Base-by-base conservation (phyloP, 1,140 invertebrate genomes). In the Ladona fulva region DNA sequence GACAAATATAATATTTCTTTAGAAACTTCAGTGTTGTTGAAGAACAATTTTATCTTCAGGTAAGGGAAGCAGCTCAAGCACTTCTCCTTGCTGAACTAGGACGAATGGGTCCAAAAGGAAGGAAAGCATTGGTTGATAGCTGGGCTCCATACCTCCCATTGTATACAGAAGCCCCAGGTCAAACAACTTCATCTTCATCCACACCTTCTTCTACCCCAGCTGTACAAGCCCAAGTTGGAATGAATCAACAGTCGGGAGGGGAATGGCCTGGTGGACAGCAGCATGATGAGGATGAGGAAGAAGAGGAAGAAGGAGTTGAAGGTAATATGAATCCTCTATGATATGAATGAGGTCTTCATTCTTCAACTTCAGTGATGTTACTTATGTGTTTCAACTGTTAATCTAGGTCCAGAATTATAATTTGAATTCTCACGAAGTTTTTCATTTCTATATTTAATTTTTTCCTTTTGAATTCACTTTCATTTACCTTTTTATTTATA, bases 61-160 rank as follows among this genome's bases (percentile, higher is more conserved):
- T 95, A 29, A 86, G 98, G 12, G 96, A 99, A 86, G 97, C 98
- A 0, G 94, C 97, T 0, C 98, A 99, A 84, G 97, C 97, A 25
- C 87, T 99, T 0, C 85, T 99, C 0, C 86, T 99, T 8, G 96
- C 97, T 10, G 98, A 99, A 86, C 86, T 99, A 0, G 91, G 92
- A 74, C 89, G 94, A 91, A 90, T 99, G 85, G 97, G 97, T 14
- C 90, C 94, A 0, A 95, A 96, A 85, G 97, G 97, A 0, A 90
- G 97, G 25, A 97, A 97, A 86, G 87, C 91, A 0, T 86, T 99
- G 11, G 95, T 99, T 0, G 96, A 99, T 83, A 91, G 91, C 80
- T 99, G 97, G 97, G 92, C 96, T 0, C 94, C 96, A 77, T 98
- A 94, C 86, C 86, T 99, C 8, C 97, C 97, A 0, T 90, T 93